Percentiles rank a stretch among this genome's conserved stretches.
Conservation (phyloP, 35 echinoderm and acorn worm species). For the Heliocidaris tuberculata region DNA sequence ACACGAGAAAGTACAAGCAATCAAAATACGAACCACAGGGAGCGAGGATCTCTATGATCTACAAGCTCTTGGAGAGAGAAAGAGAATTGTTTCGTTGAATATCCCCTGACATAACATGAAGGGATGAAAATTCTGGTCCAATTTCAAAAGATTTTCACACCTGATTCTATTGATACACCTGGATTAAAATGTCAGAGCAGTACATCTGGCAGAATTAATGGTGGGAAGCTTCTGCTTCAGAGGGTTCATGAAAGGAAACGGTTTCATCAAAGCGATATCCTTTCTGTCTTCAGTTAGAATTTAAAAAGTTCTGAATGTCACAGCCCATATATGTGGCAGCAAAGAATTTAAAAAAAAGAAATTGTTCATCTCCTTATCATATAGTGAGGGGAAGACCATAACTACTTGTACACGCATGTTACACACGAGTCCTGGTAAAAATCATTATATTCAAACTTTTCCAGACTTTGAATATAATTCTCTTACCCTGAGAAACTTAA, state of each 20-base stretch:
- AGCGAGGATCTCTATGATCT: background rate
- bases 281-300: background rate
- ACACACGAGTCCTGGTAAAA: too few relatives aligned
- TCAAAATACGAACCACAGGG: conserved; percentile 26
- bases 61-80: background rate
- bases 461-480: background rate
- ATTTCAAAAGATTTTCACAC: background rate
- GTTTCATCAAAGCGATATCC: background rate
- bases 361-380: too few relatives aligned
- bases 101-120: background rate
- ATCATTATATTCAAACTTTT: background rate
- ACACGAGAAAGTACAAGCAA: background rate
- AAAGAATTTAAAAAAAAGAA: too few relatives aligned
- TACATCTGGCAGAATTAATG: background rate
- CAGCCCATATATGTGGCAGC: too few relatives aligned
- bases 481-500: background rate
- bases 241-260: background rate
- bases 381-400: too few relatives aligned
- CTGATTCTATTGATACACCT: background rate
- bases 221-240: background rate
- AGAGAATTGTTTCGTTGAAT: background rate
- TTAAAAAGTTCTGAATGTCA: too few relatives aligned
- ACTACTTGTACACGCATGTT: too few relatives aligned
- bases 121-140: background rate
- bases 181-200: background rate